These are phyloP conservation scores for Yponomeuta evonymella DNA, from an alignment of 2,888 invertebrate genomes.

Conservation along the genomic window DNA sequence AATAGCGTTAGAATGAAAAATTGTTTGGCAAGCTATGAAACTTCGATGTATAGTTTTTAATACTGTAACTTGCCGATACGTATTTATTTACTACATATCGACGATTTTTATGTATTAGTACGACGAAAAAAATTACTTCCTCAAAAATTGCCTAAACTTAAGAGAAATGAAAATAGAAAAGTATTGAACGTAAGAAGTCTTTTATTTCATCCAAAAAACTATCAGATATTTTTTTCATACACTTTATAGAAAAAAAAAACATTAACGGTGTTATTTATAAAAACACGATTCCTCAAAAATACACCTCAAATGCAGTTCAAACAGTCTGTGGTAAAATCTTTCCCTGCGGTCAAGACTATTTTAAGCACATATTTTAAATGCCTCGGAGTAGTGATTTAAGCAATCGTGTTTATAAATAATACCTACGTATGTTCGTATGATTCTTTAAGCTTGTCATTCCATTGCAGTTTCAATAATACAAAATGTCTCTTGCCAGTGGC, in stretches of 20 bases:
- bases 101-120: constrained; percentile 4
- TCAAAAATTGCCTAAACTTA: constrained; percentile 58
- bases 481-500: background rate
- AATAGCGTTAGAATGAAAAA: constrained; percentile 50
- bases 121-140: constrained; percentile 28
- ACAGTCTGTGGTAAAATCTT: background rate
- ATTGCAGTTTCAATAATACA: background rate
- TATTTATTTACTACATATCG: constrained; percentile 51
- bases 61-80: constrained; percentile 56
- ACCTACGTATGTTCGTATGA: too few relatives aligned
- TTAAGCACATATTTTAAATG: too few relatives aligned
- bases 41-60: constrained; percentile 24
- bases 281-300: too few relatives aligned
- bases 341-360: too few relatives aligned
- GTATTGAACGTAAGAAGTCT: constrained; percentile 43
- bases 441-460: too few relatives aligned
- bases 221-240: too few relatives aligned
- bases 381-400: too few relatives aligned
- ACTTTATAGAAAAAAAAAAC: background rate
- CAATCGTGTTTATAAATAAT: too few relatives aligned
- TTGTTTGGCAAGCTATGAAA: constrained; percentile 25
- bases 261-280: too few relatives aligned
- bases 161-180: constrained; percentile 62
- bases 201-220: constrained; percentile 31
- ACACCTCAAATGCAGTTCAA: too few relatives aligned